These are phyloP conservation scores for Branchellion lobata DNA, from an alignment of 2,888 invertebrate genomes.

Conservation along the genomic window DNA sequence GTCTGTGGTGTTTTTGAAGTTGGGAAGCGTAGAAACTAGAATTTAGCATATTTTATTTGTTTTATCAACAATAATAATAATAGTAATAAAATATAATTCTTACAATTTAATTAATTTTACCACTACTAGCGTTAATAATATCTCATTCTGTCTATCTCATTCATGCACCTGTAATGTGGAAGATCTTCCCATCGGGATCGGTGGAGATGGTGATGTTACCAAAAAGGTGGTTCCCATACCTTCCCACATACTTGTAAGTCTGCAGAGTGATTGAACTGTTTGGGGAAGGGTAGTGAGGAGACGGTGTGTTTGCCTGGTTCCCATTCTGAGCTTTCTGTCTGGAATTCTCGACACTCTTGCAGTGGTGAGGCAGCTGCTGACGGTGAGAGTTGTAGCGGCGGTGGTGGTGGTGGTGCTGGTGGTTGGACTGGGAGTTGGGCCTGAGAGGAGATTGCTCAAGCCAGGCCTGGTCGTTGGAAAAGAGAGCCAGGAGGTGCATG, in stretches of 20 bases:
- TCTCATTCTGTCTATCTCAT: no score
- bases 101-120: no score
- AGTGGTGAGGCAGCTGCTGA: neutral
- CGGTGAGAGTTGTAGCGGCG: neutral
- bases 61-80: no score
- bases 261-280: neutral
- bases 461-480: neutral
- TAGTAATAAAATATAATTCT: no score
- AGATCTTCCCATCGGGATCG: neutral
- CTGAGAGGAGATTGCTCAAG: neutral
- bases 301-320: neutral
- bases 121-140: no score
- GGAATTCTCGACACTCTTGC: neutral
- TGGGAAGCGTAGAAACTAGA: no score
- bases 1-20: no score
- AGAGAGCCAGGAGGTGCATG: neutral
- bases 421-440: neutral
- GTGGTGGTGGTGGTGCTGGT: neutral
- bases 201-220: constrained; percentile 1
- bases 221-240: neutral
- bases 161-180: neutral
- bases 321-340: neutral
- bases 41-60: no score
- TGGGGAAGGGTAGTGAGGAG: neutral
- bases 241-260: constrained; percentile 7